Evolutionary conservation across 2,888 invertebrate species (phyloP), one percentile per base, ranked within the genome.

Genomic region (Cryptus viduatorius): DNA sequence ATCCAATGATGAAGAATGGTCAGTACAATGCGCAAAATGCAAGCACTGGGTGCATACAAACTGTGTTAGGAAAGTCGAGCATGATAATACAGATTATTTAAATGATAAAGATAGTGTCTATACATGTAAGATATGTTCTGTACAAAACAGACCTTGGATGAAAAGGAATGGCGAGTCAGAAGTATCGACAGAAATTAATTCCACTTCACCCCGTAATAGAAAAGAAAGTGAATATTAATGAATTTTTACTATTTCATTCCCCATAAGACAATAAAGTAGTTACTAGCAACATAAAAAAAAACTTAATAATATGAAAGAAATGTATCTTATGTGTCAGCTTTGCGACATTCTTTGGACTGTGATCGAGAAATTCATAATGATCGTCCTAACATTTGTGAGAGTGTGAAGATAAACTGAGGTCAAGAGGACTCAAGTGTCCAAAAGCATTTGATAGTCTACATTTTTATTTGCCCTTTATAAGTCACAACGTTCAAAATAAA

Each of bases 1-100:
- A 19, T 67, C 61, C 4, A 48, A 75, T 46, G 46, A 37, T 1
- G 65, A 24, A 53, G 44, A 53, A 64, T 61, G 64, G 46, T 16
- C 29, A 31, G 24, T 53, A n/a, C 50, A 48, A 24, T 64, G 75
- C 10, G 31, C 48, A 31, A 48, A 24, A 44, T 75, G 59, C 24
- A 61, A 75, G 24, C 75, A 65, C 16, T 75, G 46, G 44, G 46
- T 37, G 31, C 42, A 64, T 46, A 46, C 14, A 53, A n/a, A 44
- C 24, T 75, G 75, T 46, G 50, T 67, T 10, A 67, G 46, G 46
- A 16, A 16, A 16, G 10, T 46, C 10, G 67, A 67, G 46, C 10
- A 24, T 4, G 19, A 48, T 7, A 24, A 1, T 24, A 56, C 56
- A 10, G 56, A 56, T 19, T 56, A 24, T 24, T 24, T 56, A 12